Evolutionary conservation across 2,888 invertebrate species (phyloP).

Genomic region (Acrobasis consociella): DNA sequence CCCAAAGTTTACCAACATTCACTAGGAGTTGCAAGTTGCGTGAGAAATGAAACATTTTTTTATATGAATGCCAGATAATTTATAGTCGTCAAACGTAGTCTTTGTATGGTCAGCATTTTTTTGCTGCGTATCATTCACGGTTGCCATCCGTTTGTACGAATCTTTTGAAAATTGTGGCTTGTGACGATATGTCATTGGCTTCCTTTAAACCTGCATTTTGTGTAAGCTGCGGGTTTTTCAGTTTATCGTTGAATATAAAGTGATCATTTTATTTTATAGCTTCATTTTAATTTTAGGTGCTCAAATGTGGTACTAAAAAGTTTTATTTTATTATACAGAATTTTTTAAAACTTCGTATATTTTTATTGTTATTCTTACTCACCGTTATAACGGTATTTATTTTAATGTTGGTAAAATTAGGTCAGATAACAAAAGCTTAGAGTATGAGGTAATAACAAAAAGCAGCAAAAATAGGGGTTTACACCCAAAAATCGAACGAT

Average conservation of each 20-base stretch:
- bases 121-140: constrained; percentile 43
- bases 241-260: neutral
- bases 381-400: neutral
- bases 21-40: too few relatives aligned
- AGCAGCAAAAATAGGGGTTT: constrained; percentile 47
- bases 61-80: constrained; percentile 56
- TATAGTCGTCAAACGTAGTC: constrained; percentile 51
- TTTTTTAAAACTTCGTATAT: neutral
- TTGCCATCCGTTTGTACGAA: constrained; percentile 17
- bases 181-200: constrained; percentile 16
- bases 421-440: constrained; percentile 31
- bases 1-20: too few relatives aligned
- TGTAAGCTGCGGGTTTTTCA: neutral
- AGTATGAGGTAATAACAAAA: constrained; percentile 39
- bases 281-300: too few relatives aligned
- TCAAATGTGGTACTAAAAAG: too few relatives aligned
- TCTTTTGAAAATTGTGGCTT: constrained; percentile 18
- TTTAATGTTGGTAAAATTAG: constrained; percentile 26
- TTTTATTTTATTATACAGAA: neutral
- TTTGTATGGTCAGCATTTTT: constrained; percentile 55
- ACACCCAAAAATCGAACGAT: constrained; percentile 64
- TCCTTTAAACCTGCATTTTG: neutral
- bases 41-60: neutral
- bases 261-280: too few relatives aligned
- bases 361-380: neutral